Base-by-base conservation (phyloP, 2,797 vertebrate genomes). In the Amblyopsis hoosieri region DNA sequence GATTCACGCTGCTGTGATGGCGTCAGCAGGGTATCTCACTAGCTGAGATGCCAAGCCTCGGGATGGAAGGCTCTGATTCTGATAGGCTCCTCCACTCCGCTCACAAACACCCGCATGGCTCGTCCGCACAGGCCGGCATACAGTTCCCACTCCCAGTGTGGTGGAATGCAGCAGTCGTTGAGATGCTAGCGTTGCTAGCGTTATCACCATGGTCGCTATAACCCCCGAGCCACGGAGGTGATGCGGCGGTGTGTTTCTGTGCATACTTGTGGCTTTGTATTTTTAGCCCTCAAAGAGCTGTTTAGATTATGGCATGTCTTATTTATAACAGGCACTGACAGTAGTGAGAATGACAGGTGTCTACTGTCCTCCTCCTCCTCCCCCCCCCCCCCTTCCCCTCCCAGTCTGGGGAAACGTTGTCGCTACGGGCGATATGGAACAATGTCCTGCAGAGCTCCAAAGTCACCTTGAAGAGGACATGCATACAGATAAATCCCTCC, bases 291-390 rank as follows among this genome's bases (percentile, higher is more conserved):
- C 74, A 76, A 76, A 47, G 56, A 70, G 59, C 74, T 37, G 45
- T 79, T 74, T 74, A 84, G 82, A 88, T 92, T 85, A 81, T 86
- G 83, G 86, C 83, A 90, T 79, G 76, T 64, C 55, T 64, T 92
- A 94, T 92, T 92, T 90, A 90, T 94, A 93, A 87, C 60, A 82
- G 72, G 54, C 75, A 84, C 56, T 89, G 87, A 90, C 90, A 90
- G 78, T 89, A 76, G 64, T 78, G 74, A 79, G 82, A 83, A 87
- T 90, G 91, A 91, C 90, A 90, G 90, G 90, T 93, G 93, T 89
- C 87, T 78, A 67, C 64, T 78, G 64, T 46, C 9, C n/a, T n/a
- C n/a, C n/a, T n/a, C n/a, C n/a, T n/a, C n/a, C n/a, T n/a, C n/a
- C 70, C 56, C 49, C 71, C 71, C 66, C 54, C 0, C 74, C 72